A percentile compares a stretch with the other conserved stretches of the same genome.
Conservation (phyloP, 2,113 vertebrate genomes). For the Pygoscelis antarcticus region DNA sequence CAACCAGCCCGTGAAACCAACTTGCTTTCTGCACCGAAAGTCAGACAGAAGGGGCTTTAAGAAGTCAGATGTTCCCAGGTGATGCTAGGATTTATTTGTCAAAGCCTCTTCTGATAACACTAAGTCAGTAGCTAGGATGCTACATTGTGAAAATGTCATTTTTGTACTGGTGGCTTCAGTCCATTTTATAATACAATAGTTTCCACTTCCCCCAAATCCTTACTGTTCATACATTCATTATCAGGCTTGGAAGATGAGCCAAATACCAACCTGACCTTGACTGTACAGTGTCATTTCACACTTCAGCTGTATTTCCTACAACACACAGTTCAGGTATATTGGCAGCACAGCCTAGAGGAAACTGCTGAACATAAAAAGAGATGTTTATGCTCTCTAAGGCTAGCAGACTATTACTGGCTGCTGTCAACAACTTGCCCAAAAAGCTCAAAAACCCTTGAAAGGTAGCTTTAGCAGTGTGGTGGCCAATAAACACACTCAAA, state of each 20-base stretch:
- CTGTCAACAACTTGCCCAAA: background rate
- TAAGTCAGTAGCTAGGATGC: slow-evolving; percentile 1
- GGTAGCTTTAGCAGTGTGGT: background rate
- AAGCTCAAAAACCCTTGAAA: background rate
- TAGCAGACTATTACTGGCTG: background rate
- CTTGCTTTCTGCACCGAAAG: slow-evolving; percentile 22
- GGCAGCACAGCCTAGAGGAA: background rate
- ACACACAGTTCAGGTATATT: background rate
- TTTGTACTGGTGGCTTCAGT: background rate
- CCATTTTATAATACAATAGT: background rate
- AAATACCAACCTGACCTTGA: background rate
- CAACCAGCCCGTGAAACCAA: slow-evolving; percentile 29
- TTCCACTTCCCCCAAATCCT: background rate
- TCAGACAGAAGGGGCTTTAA: slow-evolving; percentile 21
- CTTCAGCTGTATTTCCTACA: background rate
- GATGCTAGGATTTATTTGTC: slow-evolving; percentile 47
- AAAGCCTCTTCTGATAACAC: slow-evolving; percentile 3
- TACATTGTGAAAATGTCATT: background rate
- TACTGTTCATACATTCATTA: background rate
- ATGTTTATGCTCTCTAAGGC: background rate
- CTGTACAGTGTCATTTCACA: background rate
- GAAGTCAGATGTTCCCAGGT: slow-evolving; percentile 58
- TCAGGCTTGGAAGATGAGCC: background rate
- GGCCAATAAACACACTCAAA: background rate
- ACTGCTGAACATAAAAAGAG: background rate